These are phyloP conservation scores for Eupelmus urozonus DNA, from an alignment of 2,888 invertebrate species.

Conservation along the genomic window DNA sequence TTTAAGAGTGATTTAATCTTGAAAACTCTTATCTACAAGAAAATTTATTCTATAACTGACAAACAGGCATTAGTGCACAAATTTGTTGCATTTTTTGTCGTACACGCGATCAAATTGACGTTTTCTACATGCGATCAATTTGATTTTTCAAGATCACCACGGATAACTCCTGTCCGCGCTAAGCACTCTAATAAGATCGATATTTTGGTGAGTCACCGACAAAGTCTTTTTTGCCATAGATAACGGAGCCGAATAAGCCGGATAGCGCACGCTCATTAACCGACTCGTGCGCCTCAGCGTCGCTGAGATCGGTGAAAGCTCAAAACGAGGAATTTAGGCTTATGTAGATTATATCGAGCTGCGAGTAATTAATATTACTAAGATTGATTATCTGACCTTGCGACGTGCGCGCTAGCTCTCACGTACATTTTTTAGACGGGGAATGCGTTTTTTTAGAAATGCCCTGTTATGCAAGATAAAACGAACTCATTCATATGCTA, in stretches of 20 bases:
- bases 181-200: conserved; percentile 18
- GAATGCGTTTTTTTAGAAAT: background rate
- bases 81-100: too few relatives aligned
- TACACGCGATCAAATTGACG: too few relatives aligned
- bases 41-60: too few relatives aligned
- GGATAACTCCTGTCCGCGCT: background rate
- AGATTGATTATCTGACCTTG: conserved; percentile 43
- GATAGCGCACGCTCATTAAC: conserved; percentile 18
- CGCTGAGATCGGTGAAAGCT: conserved; percentile 15
- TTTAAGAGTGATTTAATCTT: too few relatives aligned
- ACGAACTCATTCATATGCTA: too few relatives aligned
- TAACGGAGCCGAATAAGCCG: conserved; percentile 24
- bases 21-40: too few relatives aligned
- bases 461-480: background rate
- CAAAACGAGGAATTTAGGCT: conserved; percentile 38
- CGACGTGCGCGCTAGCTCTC: too few relatives aligned
- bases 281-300: conserved; percentile 7
- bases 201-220: background rate
- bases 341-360: conserved; percentile 26
- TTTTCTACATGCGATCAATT: too few relatives aligned
- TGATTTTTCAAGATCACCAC: too few relatives aligned
- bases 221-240: conserved; percentile 2
- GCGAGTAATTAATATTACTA: conserved; percentile 50
- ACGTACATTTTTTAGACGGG: background rate
- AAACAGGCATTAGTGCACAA: too few relatives aligned